A percentile compares a stretch with the other conserved stretches of the same genome.
Conservation (phyloP, 1,140 invertebrate genomes). For the Cyrtorhinus lividipennis region DNA sequence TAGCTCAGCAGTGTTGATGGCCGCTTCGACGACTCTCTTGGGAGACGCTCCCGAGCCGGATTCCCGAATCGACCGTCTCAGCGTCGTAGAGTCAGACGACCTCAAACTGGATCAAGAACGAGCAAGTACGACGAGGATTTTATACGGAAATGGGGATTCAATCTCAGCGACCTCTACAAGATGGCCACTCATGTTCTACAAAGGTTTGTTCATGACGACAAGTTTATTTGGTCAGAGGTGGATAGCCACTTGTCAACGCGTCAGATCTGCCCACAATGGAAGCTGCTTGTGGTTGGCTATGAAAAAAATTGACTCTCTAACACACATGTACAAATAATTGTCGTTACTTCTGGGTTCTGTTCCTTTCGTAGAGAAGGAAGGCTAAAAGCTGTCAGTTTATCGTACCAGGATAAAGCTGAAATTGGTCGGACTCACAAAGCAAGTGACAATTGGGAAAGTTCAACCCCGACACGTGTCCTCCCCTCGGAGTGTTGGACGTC, state of each 20-base stretch:
- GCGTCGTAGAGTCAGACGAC: constrained; percentile 1
- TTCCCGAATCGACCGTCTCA: constrained; percentile 18
- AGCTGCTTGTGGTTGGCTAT: no score
- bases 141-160: constrained; percentile 44
- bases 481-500: constrained; percentile 84
- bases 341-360: no score
- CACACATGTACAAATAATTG: no score
- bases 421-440: constrained; percentile 81
- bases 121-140: constrained; percentile 18
- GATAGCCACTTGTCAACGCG: no score
- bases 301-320: no score
- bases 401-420: constrained; percentile 86
- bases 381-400: constrained; percentile 85
- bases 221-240: no score
- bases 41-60: no score
- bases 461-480: constrained; percentile 54
- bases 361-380: constrained; percentile 95
- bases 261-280: no score
- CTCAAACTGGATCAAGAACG: constrained; percentile 1
- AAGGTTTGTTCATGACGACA: constrained; percentile 59
- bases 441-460: constrained; percentile 79
- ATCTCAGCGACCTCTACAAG: constrained; percentile 66
- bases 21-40: no score
- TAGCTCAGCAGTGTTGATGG: no score
- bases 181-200: constrained; percentile 74